A percentile compares a stretch with the other conserved stretches of the same genome.
These are phyloP conservation scores for Apamea crenata DNA, from an alignment of 2,888 invertebrate genomes.

Conservation along the genomic window DNA sequence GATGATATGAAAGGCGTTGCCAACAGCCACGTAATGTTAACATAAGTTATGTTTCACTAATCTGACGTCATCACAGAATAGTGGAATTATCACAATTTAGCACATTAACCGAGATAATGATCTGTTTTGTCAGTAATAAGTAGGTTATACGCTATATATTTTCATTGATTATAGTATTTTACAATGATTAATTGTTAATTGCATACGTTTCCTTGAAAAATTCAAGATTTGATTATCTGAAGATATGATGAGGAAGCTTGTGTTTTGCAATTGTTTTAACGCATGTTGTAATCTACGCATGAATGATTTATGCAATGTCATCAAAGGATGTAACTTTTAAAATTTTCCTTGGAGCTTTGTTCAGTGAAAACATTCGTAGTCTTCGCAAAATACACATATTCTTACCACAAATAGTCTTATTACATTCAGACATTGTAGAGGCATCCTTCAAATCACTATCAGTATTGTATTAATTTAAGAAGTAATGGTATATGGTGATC, in stretches of 20 bases:
- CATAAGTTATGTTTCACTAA: constrained; percentile 10
- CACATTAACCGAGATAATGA: constrained; percentile 33
- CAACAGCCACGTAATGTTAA: constrained; percentile 35
- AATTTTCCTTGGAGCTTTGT: not conserved
- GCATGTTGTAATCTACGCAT: constrained; percentile 11
- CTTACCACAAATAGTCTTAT: not conserved
- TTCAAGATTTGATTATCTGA: constrained; percentile 37
- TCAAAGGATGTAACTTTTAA: not conserved
- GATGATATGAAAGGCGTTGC: constrained; percentile 32
- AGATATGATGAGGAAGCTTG: constrained; percentile 22
- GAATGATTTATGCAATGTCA: constrained; percentile 13
- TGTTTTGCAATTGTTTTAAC: constrained; percentile 25
- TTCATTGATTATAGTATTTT: constrained; percentile 31
- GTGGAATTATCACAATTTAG: constrained; percentile 37
- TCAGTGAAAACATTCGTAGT: not conserved
- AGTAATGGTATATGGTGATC: constrained; percentile 9
- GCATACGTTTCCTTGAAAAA: constrained; percentile 27
- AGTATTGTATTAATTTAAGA: not conserved
- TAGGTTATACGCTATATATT: constrained; percentile 19
- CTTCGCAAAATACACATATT: not conserved
- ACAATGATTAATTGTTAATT: constrained; percentile 33
- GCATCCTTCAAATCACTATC: not conserved
- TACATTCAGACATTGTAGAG: not conserved
- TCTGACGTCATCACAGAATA: constrained; percentile 28
- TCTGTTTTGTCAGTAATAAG: constrained; percentile 36